Evolutionary conservation across 2,113 vertebrate genomes (phyloP).

Genomic region (Bos javanicus): DNA sequence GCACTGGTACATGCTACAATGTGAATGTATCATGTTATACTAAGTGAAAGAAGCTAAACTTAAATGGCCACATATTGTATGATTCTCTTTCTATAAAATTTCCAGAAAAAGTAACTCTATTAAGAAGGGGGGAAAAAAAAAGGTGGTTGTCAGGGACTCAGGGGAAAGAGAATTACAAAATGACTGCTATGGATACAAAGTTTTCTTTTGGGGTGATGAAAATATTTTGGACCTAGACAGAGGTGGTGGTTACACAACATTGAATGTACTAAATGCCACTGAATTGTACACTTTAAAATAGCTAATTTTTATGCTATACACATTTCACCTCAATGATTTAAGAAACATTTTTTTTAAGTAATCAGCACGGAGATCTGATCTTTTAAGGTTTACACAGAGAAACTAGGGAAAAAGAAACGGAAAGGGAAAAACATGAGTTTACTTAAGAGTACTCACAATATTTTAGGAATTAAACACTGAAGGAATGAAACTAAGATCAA

Average conservation of each 20-base stretch:
- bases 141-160: neutral
- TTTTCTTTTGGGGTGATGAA: neutral
- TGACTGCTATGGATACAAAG: neutral
- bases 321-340: neutral
- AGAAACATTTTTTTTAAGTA: neutral
- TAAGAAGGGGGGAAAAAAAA: neutral
- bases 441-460: neutral
- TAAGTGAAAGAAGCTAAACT: slow-evolving; percentile 13
- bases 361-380: neutral
- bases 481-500: neutral
- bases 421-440: neutral
- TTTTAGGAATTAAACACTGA: neutral
- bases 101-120: slow-evolving; percentile 1
- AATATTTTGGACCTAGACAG: neutral
- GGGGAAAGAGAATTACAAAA: neutral
- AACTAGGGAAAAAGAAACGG: neutral
- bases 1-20: neutral
- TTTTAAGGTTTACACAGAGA: neutral
- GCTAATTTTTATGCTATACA: neutral
- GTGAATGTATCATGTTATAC: neutral
- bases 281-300: neutral
- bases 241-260: neutral
- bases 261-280: neutral
- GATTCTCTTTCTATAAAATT: neutral
- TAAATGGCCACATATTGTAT: neutral